phyloP scores from a whole-genome alignment of 2,113 vertebrate species.

The Hylia prasina region DNA sequence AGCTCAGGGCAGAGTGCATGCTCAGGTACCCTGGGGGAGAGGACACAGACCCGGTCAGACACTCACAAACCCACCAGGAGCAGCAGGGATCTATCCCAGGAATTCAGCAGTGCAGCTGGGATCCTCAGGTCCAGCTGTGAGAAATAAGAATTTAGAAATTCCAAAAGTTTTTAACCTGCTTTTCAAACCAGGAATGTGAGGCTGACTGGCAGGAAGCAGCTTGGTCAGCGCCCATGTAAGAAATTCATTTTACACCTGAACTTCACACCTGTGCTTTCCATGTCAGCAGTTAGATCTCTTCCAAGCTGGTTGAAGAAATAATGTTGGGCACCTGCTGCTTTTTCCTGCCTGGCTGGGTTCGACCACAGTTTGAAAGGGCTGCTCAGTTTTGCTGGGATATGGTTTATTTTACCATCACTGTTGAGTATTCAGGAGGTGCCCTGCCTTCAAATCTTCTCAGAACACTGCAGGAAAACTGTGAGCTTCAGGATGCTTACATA shows the following conservation, averaged over 20 bases:
- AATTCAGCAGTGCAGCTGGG: neutral
- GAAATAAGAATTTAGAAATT: neutral
- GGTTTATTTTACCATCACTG: neutral
- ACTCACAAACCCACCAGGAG: neutral
- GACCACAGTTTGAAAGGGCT: neutral
- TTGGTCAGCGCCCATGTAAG: neutral
- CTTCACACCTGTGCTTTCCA: neutral
- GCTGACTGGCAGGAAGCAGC: neutral
- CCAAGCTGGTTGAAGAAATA: neutral
- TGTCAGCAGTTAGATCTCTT: neutral
- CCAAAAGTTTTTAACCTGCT: accelerated
- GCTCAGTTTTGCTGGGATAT: neutral
- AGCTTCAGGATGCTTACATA: neutral
- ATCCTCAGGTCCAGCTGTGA: neutral
- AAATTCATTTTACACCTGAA: neutral
- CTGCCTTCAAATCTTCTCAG: neutral
- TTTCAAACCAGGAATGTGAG: neutral
- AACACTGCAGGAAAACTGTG: neutral
- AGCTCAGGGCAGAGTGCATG: slow-evolving; percentile 84
- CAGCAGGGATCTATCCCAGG: neutral
- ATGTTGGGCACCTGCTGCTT: neutral
- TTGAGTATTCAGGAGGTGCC: neutral
- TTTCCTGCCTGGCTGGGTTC: neutral
- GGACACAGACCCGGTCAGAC: neutral
- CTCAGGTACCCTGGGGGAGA: slow-evolving; percentile 71